A percentile compares a stretch with the other conserved stretches of the same genome.
phyloP scores from a whole-genome alignment of 1,140 invertebrate genomes.

The Dinoponera quadriceps region DNA sequence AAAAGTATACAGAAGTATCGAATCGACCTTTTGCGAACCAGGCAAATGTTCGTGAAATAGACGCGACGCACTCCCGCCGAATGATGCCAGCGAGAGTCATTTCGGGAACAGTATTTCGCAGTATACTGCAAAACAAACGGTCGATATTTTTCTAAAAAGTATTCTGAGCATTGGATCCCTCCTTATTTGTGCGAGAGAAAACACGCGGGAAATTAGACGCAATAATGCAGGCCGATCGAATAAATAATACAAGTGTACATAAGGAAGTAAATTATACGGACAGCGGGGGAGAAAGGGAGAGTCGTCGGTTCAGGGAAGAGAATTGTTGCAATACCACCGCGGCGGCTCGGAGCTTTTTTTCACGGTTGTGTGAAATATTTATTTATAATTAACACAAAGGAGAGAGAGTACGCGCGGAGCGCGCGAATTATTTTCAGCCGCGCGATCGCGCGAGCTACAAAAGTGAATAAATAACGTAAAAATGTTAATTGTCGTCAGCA shows the following conservation, averaged over 20 bases:
- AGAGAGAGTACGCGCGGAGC: not conserved
- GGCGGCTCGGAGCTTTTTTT: slow-evolving; percentile 28
- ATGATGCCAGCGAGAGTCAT: not conserved
- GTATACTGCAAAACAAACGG: slow-evolving; percentile 3
- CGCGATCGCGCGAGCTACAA: slow-evolving; percentile 33
- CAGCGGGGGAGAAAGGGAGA: not conserved
- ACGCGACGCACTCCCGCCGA: not conserved
- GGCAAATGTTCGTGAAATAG: not conserved
- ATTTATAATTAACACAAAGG: slow-evolving; percentile 54
- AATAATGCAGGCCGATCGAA: slow-evolving; percentile 3
- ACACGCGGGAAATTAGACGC: slow-evolving; percentile 12
- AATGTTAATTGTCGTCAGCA: slow-evolving; percentile 62
- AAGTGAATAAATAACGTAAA: slow-evolving; percentile 60
- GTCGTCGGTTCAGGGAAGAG: not conserved
- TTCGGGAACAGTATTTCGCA: not conserved
- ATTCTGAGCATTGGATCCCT: not conserved
- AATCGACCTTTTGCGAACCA: no score
- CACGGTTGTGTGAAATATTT: slow-evolving; percentile 45
- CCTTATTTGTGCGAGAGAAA: not conserved
- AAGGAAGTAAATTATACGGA: slow-evolving; percentile 38
- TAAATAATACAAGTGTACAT: slow-evolving; percentile 31
- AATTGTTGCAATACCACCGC: slow-evolving; percentile 19
- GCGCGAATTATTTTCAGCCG: slow-evolving; percentile 55
- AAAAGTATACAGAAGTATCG: no score
- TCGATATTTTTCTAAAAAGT: slow-evolving; percentile 1